Conservation (phyloP, 2,797 vertebrate genomes). For the Lutjanus argentimaculatus region DNA sequence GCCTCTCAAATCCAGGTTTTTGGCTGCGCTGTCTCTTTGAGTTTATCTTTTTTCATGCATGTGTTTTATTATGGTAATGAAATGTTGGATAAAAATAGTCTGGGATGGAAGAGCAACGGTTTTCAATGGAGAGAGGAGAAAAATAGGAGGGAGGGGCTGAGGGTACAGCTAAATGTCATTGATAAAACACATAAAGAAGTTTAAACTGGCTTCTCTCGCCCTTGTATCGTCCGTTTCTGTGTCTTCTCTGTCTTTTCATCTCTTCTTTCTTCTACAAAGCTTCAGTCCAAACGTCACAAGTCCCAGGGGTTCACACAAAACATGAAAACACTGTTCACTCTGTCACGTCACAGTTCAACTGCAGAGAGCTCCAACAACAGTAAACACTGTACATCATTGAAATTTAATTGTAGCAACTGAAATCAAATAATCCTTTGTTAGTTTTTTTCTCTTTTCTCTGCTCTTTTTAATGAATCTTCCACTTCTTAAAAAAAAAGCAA, state of each 20-base stretch:
- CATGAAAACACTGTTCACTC: slow-evolving; percentile 47
- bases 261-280: slow-evolving; percentile 28
- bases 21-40: slow-evolving; percentile 83
- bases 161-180: slow-evolving; percentile 66
- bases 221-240: slow-evolving; percentile 15
- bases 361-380: slow-evolving; percentile 16
- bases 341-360: slow-evolving; percentile 25
- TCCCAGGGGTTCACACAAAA: slow-evolving; percentile 39
- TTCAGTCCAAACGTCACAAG: slow-evolving; percentile 8
- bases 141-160: slow-evolving; percentile 39
- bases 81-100: slow-evolving; percentile 79
- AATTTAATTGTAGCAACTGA: background rate
- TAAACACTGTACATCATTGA: slow-evolving; percentile 13
- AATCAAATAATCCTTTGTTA: slow-evolving; percentile 29
- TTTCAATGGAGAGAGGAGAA: slow-evolving; percentile 63
- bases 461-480: background rate
- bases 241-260: slow-evolving; percentile 36
- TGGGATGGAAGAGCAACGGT: slow-evolving; percentile 70
- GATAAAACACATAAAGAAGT: slow-evolving; percentile 70
- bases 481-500: background rate
- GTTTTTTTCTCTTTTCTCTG: slow-evolving; percentile 14
- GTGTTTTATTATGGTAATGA: slow-evolving; percentile 87
- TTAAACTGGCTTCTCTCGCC: slow-evolving; percentile 36
- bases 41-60: slow-evolving; percentile 82
- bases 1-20: slow-evolving; percentile 81